Evolutionary conservation across 2,797 vertebrate species (phyloP).

Genomic region (Xerus rutilus): DNA sequence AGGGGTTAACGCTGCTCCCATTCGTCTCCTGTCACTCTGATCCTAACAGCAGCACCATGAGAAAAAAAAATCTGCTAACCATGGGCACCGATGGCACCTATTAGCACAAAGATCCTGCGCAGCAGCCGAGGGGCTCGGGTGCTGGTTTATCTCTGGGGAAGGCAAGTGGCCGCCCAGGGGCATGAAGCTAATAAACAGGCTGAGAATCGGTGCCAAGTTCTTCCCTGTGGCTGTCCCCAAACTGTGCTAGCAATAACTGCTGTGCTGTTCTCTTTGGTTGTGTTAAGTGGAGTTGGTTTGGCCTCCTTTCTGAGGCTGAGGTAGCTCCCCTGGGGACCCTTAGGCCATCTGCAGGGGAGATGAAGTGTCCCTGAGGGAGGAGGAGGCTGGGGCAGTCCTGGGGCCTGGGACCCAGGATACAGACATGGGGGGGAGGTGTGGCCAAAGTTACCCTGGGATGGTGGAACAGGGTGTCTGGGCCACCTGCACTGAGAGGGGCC

Average conservation of each 20-base stretch:
- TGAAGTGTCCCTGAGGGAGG: neutral
- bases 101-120: neutral
- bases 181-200: neutral
- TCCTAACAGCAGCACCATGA: neutral
- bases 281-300: neutral
- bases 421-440: neutral
- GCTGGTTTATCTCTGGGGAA: neutral
- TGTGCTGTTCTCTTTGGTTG: neutral
- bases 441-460: neutral
- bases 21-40: conserved; percentile 6
- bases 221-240: neutral
- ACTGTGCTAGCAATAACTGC: neutral
- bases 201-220: neutral
- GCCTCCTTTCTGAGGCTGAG: neutral
- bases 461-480: neutral
- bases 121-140: neutral
- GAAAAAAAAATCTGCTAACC: neutral
- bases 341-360: neutral
- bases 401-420: neutral
- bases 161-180: neutral
- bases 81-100: neutral
- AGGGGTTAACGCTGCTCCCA: neutral
- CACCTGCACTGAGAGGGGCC: neutral
- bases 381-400: neutral
- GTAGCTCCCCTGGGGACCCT: neutral